A percentile compares a stretch with the other conserved stretches of the same genome.
Conservation (phyloP, 2,797 vertebrate genomes). For the Crax fasciolata region DNA sequence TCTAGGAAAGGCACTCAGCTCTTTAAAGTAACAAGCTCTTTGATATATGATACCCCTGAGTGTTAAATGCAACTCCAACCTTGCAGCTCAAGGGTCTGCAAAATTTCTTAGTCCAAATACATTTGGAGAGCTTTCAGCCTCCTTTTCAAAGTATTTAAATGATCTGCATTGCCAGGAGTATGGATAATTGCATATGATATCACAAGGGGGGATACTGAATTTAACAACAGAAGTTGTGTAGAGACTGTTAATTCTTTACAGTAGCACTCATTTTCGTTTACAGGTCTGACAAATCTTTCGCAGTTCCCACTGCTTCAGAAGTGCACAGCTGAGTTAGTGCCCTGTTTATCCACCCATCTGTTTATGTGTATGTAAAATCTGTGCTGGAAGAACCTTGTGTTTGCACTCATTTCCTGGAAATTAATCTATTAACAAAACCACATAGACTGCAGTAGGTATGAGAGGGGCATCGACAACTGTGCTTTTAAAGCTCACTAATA, state of each 20-base stretch:
- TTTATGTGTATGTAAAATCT: neutral
- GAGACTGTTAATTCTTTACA: neutral
- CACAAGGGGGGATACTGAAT: neutral
- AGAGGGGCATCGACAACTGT: neutral
- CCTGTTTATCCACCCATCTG: neutral
- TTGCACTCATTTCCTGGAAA: neutral
- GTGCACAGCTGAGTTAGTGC: neutral
- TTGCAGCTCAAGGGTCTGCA: neutral
- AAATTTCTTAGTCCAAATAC: conserved; percentile 27
- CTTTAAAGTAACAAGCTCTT: neutral
- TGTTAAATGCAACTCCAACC: neutral
- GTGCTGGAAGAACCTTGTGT: neutral
- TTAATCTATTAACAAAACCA: neutral
- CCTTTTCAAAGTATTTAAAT: conserved; percentile 10
- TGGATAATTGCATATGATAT: neutral
- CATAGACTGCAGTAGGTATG: neutral
- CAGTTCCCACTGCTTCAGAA: fast-evolving
- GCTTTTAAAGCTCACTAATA: neutral
- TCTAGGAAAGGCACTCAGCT: conserved; percentile 24
- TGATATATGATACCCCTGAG: conserved; percentile 7
- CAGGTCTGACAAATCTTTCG: neutral
- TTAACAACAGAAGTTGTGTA: neutral
- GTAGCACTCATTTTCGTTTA: neutral
- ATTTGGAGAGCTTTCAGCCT: conserved; percentile 18
- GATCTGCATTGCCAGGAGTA: neutral